Conservation (phyloP, 35 echinoderm and acorn worm species). For the Strongylocentrotus purpuratus region DNA sequence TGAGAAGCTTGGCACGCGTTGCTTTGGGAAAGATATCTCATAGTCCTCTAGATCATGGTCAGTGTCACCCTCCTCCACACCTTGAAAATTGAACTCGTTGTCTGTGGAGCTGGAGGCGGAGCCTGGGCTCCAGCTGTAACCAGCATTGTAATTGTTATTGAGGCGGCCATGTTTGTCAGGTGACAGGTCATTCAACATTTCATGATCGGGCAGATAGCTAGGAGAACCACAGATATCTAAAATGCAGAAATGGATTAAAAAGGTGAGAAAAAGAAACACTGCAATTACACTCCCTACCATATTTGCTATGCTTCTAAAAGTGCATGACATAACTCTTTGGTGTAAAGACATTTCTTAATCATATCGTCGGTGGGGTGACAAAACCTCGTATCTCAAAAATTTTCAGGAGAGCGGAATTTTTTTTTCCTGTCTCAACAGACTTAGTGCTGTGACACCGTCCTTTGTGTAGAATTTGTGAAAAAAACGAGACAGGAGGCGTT, state of each 20-base stretch:
- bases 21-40: neutral
- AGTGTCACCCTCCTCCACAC: neutral
- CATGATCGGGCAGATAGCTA: neutral
- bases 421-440: too few species aligned
- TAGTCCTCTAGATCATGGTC: neutral
- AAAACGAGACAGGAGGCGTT: too few species aligned
- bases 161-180: neutral
- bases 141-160: neutral
- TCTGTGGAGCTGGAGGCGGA: slow-evolving; percentile 24
- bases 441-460: too few species aligned
- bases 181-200: neutral
- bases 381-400: too few species aligned
- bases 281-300: too few species aligned
- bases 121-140: slow-evolving; percentile 19
- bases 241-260: neutral
- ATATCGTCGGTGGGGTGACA: too few species aligned
- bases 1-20: neutral
- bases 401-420: too few species aligned
- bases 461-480: too few species aligned
- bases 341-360: too few species aligned
- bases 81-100: neutral
- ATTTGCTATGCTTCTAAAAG: too few species aligned
- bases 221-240: neutral
- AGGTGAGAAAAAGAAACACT: neutral
- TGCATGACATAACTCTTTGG: too few species aligned